Base-by-base conservation (phyloP, 2,797 vertebrate genomes). In the Streptopelia turtur region DNA sequence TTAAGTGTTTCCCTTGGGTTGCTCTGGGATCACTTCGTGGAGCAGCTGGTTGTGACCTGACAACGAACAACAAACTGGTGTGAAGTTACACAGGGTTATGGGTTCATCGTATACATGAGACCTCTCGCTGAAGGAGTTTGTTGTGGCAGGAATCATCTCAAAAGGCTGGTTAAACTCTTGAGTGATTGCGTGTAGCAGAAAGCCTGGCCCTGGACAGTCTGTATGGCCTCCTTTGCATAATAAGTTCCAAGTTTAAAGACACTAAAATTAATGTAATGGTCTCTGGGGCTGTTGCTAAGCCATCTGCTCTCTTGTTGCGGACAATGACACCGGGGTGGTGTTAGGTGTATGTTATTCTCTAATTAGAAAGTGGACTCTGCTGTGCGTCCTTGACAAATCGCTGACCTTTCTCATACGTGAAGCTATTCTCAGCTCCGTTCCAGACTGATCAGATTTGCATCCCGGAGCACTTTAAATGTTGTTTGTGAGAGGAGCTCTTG, bases 321-420 rank as follows among this genome's bases (percentile, higher is more conserved):
- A 70, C 92, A 80, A 28, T 68, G 93, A 87, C 80, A 90, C 71
- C 5, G 1, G 68, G 39, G 25, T 79, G 80, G 68, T 57, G 71
- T 74, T 70, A 69, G 80, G 86, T 86, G 96, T 81, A 23, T 79
- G 85, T 79, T 90, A 21, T 63, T 94, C 96, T 93, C 90, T 93
- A 93, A 95, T 96, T 96, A 94, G 93, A 95, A 96, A 96, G 94
- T 83, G 93, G 89, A 31, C 87, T 81, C 87, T 37, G 65, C 74
- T 45, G 83, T 31, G 23, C 1, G 84, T 78, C 93, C 91, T 94
- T 94, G 90, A 86, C 87, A 78, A 85, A 91, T 72, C 9, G 83
- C 92, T 94, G 95, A 95, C 95, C 96, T 97, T 95, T 96, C 91
- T 61, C 85, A 65, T 86, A 65, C 31, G 3, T 45, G 89, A 75